These are phyloP conservation scores for Resseliella maxima DNA, from an alignment of 2,888 invertebrate genomes.

Conservation along the genomic window DNA sequence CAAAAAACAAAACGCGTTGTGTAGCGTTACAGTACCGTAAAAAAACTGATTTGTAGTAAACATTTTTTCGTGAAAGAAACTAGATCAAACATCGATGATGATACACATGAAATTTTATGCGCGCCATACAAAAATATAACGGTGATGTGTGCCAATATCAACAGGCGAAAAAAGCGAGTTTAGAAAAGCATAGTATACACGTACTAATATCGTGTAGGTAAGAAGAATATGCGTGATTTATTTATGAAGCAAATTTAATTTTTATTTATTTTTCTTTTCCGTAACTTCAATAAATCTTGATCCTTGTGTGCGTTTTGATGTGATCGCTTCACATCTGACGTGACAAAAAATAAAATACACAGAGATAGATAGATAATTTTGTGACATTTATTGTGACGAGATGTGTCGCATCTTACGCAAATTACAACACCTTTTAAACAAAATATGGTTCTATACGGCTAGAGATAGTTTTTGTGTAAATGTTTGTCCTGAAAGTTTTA, in stretches of 20 bases:
- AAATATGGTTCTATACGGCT: no score
- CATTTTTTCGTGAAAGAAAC: background rate
- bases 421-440: slow-evolving; percentile 13
- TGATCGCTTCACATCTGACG: background rate
- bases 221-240: slow-evolving; percentile 33
- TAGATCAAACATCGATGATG: slow-evolving; percentile 8
- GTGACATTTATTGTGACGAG: background rate
- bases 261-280: background rate
- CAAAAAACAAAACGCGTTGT: slow-evolving; percentile 31
- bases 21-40: slow-evolving; percentile 42
- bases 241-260: slow-evolving; percentile 49
- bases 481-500: background rate
- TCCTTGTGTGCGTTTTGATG: background rate
- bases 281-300: slow-evolving; percentile 13
- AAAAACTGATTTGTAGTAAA: slow-evolving; percentile 54
- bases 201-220: background rate
- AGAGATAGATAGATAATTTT: no score
- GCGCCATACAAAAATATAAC: slow-evolving; percentile 50
- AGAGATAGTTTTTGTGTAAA: background rate
- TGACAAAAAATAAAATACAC: background rate
- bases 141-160: slow-evolving; percentile 54
- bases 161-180: background rate
- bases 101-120: slow-evolving; percentile 18
- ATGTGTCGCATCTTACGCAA: background rate
- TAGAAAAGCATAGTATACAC: background rate